Conservation (phyloP, 2,113 vertebrate genomes). For the Rhinopomastus cyanomelas region DNA sequence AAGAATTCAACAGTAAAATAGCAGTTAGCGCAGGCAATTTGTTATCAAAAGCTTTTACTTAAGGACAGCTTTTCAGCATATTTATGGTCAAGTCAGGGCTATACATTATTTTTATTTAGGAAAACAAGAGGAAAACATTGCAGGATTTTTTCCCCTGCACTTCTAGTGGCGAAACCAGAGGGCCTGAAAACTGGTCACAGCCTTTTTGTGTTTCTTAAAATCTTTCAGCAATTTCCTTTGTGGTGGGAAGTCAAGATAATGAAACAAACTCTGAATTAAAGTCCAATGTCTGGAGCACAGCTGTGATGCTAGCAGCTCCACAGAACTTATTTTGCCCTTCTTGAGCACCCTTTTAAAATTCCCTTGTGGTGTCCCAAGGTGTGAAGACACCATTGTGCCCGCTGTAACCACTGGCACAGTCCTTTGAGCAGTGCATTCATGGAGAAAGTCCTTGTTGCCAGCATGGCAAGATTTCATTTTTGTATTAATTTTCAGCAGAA, state of each 20-base stretch:
- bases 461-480: background rate
- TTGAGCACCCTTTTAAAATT: background rate
- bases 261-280: background rate
- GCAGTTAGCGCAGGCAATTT: slow-evolving; percentile 78
- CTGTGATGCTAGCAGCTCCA: background rate
- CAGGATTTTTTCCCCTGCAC: background rate
- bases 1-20: slow-evolving; percentile 79
- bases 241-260: background rate
- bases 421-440: background rate
- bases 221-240: background rate
- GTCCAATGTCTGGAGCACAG: background rate
- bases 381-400: background rate
- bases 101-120: slow-evolving; percentile 77
- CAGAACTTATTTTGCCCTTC: rapidly evolving
- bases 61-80: slow-evolving; percentile 74
- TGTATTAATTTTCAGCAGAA: background rate
- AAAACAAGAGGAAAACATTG: slow-evolving; percentile 58
- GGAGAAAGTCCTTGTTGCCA: background rate
- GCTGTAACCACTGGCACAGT: rapidly evolving
- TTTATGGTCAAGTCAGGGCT: slow-evolving; percentile 74
- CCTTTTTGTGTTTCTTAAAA: background rate
- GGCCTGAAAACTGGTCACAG: background rate
- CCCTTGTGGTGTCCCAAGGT: rapidly evolving
- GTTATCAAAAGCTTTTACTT: slow-evolving; percentile 82
- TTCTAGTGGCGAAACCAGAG: slow-evolving; percentile 47